Evolutionary conservation across 2,888 invertebrate genomes (phyloP).

Genomic region (Leptopilina drosophilae): DNA sequence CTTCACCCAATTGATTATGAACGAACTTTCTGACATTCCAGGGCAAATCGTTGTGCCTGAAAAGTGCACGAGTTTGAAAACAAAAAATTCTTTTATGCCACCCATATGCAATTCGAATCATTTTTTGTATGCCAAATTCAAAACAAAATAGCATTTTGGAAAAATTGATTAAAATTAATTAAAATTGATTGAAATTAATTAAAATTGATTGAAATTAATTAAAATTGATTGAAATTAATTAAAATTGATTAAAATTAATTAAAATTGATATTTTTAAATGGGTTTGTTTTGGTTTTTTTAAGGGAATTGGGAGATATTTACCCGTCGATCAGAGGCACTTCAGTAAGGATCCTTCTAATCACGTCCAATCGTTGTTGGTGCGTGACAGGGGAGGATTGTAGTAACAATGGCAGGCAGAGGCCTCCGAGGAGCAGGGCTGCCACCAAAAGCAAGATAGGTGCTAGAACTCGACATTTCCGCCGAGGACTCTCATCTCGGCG

Average conservation of each 20-base stretch:
- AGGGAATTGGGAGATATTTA: constrained; percentile 76
- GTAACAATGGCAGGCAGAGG: constrained; percentile 75
- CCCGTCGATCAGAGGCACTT: constrained; percentile 86
- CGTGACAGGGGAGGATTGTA: constrained; percentile 75
- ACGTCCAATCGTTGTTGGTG: constrained; percentile 83
- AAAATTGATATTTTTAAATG: not conserved
- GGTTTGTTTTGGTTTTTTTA: not conserved
- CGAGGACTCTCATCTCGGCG: constrained; percentile 70
- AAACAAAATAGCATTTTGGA: not conserved
- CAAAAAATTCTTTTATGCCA: not conserved
- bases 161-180: not conserved
- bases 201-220: too few species aligned
- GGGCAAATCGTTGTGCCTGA: constrained; percentile 89
- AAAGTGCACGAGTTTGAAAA: constrained; percentile 30
- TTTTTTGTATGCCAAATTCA: too few species aligned
- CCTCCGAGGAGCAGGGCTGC: constrained; percentile 73
- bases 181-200: too few species aligned
- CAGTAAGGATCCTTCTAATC: constrained; percentile 82
- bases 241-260: not conserved
- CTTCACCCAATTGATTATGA: constrained; percentile 81
- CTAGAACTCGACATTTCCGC: constrained; percentile 73
- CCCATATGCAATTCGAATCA: too few species aligned
- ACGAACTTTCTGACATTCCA: constrained; percentile 94
- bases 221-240: too few species aligned
- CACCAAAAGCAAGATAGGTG: constrained; percentile 72